Base-by-base conservation (phyloP, 2,797 vertebrate genomes). In the Champsocephalus gunnari region DNA sequence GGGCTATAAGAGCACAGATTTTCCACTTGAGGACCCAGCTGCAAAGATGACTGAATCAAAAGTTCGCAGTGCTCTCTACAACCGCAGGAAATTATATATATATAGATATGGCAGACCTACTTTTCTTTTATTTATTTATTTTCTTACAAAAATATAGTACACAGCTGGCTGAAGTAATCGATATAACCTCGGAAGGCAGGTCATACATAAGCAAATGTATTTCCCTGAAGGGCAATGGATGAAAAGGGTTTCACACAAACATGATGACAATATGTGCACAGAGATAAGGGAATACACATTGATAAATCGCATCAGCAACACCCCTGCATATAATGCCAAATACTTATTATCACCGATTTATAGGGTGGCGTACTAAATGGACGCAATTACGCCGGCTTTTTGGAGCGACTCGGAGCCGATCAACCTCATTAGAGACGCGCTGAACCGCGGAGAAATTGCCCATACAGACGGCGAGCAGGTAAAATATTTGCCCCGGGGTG, bases 121-220 rank as follows among this genome's bases (percentile, higher is more conserved):
- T 85, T 91, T 86, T 87, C 77, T 73, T 80, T 74, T 76, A 77
- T 80, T 38, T 9, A 69, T 75, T 73, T 80, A 71, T 76, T 78
- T 80, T 28, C 28, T 71, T 75, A 85, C 82, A 84, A 70, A 82
- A 80, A 80, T 84, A 84, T 77, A 84, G 75, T 71, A 84, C 75
- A 80, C 55, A 69, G 76, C 72, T 64, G 83, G 79, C 64, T 79
- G 71, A 69, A 59, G 83, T 86, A 89, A 92, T 92, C 91, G 80
- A 92, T 91, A 84, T 62, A 69, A 85, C 81, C 81, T 78, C 69
- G 51, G 88, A 80, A 78, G 78, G 79, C 66, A 77, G 87, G 78
- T 91, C 90, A 84, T 91, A 87, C 89, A 93, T 94, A 83, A 80
- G 78, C 82, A 85, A 88, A 92, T 88, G 78, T 80, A 84, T 89